Percentiles rank a stretch among this genome's conserved stretches.
These are phyloP conservation scores for Atherinomorus stipes DNA, from an alignment of 2,113 vertebrate species.

Conservation along the genomic window DNA sequence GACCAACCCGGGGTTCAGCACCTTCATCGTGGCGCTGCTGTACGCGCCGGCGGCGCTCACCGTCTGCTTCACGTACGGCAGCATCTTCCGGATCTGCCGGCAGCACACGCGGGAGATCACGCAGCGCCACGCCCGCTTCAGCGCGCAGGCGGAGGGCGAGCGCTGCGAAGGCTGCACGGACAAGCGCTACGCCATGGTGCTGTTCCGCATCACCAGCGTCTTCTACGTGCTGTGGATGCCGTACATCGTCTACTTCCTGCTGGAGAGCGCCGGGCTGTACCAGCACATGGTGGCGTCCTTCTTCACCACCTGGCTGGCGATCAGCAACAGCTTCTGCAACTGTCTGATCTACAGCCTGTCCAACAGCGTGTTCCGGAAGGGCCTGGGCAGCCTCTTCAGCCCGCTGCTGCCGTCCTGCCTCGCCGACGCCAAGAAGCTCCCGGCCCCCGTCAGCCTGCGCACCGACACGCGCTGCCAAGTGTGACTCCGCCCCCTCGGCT, in stretches of 20 bases:
- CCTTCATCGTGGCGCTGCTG: slow-evolving; percentile 89
- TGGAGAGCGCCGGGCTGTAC: slow-evolving; percentile 90
- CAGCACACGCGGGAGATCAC: slow-evolving; percentile 93
- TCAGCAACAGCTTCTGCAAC: slow-evolving; percentile 97
- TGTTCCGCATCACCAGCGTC: slow-evolving; percentile 93
- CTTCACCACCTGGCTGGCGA: slow-evolving; percentile 93
- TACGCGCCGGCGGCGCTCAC: slow-evolving; percentile 90
- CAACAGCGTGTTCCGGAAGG: slow-evolving; percentile 93
- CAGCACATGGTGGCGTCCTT: slow-evolving; percentile 87
- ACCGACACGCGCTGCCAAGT: slow-evolving; percentile 81
- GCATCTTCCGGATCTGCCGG: slow-evolving; percentile 94
- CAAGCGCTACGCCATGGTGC: slow-evolving; percentile 92
- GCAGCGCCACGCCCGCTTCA: slow-evolving; percentile 90
- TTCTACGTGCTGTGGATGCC: slow-evolving; percentile 95
- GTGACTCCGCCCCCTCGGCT: slow-evolving; percentile 56
- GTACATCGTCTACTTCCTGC: slow-evolving; percentile 92
- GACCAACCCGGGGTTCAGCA: slow-evolving; percentile 87
- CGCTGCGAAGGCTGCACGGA: slow-evolving; percentile 85
- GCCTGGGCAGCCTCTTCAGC: slow-evolving; percentile 85
- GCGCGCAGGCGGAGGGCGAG: slow-evolving; percentile 81
- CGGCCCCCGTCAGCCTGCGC: slow-evolving; percentile 73
- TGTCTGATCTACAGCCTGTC: slow-evolving; percentile 96
- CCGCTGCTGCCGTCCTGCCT: slow-evolving; percentile 84
- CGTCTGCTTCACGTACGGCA: slow-evolving; percentile 94
- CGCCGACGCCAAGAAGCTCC: slow-evolving; percentile 83